These are phyloP conservation scores for Danaus melanippus DNA, from an alignment of 1,140 invertebrate genomes.

Conservation along the genomic window DNA sequence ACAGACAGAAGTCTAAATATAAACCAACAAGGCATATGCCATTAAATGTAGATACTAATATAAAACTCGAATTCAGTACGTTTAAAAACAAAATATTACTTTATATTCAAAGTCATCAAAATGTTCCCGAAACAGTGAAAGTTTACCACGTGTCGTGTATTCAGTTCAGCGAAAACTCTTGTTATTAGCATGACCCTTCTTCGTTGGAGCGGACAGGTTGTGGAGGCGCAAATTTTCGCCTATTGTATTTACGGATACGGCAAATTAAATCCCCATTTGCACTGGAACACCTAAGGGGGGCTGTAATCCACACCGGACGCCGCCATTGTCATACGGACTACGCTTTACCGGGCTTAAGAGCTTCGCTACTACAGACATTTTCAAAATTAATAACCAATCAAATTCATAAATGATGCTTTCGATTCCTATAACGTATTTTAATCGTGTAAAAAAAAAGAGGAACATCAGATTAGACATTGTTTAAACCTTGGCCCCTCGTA, in stretches of 20 bases:
- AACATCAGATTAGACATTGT: too few species aligned
- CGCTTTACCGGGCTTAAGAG: conserved; percentile 44
- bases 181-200: conserved; percentile 34
- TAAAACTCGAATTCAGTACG: too few species aligned
- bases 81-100: too few species aligned
- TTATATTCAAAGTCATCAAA: too few species aligned
- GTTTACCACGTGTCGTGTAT: conserved; percentile 1
- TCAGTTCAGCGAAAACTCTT: conserved; percentile 24
- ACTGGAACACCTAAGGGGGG: conserved; percentile 42
- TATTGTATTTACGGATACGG: conserved; percentile 57
- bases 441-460: too few species aligned
- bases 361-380: conserved; percentile 40
- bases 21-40: too few species aligned
- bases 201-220: conserved; percentile 28
- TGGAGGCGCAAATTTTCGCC: conserved; percentile 39
- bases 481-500: too few species aligned
- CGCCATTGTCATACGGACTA: conserved; percentile 42
- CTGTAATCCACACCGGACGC: conserved; percentile 47
- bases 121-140: too few species aligned
- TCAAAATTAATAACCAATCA: conserved; percentile 56
- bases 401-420: conserved; percentile 17
- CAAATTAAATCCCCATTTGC: conserved; percentile 64
- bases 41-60: too few species aligned
- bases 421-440: too few species aligned
- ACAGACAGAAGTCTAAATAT: too few species aligned